These are phyloP conservation scores for Trisateles emortualis DNA, from an alignment of 2,888 invertebrate species.

Conservation along the genomic window DNA sequence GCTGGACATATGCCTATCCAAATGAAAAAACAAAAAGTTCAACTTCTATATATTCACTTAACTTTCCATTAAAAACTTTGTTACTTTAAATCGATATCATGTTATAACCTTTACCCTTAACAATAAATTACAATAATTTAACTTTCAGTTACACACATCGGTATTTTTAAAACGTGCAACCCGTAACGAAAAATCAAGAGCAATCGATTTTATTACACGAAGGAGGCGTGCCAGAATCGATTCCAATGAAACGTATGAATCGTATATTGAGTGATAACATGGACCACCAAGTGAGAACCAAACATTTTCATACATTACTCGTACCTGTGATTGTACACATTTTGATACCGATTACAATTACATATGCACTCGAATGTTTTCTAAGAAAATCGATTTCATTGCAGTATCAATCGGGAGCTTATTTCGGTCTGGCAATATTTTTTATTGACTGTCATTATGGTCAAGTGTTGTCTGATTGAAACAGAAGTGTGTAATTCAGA, in stretches of 20 bases:
- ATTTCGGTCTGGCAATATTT: constrained; percentile 33
- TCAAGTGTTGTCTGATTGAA: constrained; percentile 46
- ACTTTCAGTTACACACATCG: constrained; percentile 22
- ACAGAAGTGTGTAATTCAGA: constrained; percentile 38
- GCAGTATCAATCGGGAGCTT: constrained; percentile 12
- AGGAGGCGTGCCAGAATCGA: constrained; percentile 53
- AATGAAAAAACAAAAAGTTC: no score
- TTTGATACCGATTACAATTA: constrained; percentile 57
- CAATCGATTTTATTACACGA: constrained; percentile 51
- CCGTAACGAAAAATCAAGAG: constrained; percentile 31
- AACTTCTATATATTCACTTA: no score
- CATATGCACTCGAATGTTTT: constrained; percentile 29
- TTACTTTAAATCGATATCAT: neutral
- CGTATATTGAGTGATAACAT: constrained; percentile 58
- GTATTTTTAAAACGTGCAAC: constrained; percentile 33
- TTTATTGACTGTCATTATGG: constrained; percentile 42
- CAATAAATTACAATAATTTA: constrained; percentile 25
- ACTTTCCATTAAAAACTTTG: no score
- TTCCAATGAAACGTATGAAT: constrained; percentile 58
- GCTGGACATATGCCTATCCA: no score
- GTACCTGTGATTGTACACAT: constrained; percentile 47
- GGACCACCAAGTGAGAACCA: constrained; percentile 53
- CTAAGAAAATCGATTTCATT: constrained; percentile 41
- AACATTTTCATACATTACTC: constrained; percentile 49
- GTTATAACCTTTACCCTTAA: constrained; percentile 9